These are phyloP conservation scores for Onthophagus sagittarius DNA, from an alignment of 2,888 invertebrate species.

Conservation along the genomic window DNA sequence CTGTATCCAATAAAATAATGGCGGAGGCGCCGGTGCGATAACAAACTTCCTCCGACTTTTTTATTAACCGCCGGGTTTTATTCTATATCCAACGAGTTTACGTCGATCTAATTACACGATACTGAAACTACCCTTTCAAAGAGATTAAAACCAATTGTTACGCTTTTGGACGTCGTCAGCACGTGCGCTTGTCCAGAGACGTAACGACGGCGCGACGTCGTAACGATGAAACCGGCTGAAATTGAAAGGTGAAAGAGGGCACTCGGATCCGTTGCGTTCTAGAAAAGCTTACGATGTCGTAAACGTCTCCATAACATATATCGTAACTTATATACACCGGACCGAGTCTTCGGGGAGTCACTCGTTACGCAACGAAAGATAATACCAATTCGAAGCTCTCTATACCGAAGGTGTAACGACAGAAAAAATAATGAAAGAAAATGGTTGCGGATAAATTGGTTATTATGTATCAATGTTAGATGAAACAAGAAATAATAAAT, in stretches of 20 bases:
- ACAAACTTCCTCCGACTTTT: not conserved
- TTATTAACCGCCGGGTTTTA: not conserved
- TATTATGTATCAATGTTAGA: not conserved
- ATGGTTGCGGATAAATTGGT: not conserved
- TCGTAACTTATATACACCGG: not conserved
- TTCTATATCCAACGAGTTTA: not conserved
- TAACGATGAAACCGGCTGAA: not conserved
- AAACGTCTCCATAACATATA: not conserved
- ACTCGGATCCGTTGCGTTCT: not conserved
- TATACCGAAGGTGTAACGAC: not conserved
- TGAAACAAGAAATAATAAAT: too few species aligned
- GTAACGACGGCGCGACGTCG: not conserved
- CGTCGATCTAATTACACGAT: not conserved
- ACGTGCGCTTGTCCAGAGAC: not conserved
- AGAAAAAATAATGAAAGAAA: not conserved
- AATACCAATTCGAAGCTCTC: too few species aligned
- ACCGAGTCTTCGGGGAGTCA: not conserved
- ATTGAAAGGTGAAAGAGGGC: not conserved
- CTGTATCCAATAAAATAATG: not conserved
- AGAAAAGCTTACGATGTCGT: not conserved
- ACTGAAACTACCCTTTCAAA: not conserved
- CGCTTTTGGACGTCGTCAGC: not conserved
- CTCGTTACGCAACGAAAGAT: not conserved
- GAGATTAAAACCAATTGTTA: not conserved
- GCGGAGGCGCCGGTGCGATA: not conserved